Percentiles rank a stretch among this genome's conserved stretches.
phyloP scores from a whole-genome alignment of 1,140 invertebrate genomes.

The Dermatophagoides farinae region DNA sequence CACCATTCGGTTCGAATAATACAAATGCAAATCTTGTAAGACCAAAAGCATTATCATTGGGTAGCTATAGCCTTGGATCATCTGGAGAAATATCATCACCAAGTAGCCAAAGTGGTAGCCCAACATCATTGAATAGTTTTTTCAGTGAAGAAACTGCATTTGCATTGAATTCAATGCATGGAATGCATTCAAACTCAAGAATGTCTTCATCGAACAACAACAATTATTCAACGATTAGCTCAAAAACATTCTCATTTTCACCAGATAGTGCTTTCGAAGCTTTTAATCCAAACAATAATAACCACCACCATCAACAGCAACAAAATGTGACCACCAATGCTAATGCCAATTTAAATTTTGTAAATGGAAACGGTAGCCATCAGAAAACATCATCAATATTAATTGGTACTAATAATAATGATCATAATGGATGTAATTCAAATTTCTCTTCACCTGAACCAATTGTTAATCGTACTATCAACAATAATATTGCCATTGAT shows the following conservation, averaged over 20 bases:
- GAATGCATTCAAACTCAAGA: neutral
- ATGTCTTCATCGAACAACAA: neutral
- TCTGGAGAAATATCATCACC: slow-evolving; percentile 26
- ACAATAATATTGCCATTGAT: neutral
- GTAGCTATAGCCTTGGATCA: slow-evolving; percentile 20
- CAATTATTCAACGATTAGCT: neutral
- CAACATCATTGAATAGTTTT: slow-evolving; percentile 38
- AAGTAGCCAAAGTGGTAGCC: slow-evolving; percentile 43
- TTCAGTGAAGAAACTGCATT: slow-evolving; percentile 39
- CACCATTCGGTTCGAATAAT: neutral
- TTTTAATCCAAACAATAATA: neutral
- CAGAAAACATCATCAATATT: neutral
- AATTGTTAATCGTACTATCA: neutral
- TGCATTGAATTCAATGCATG: slow-evolving; percentile 15
- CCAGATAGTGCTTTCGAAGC: slow-evolving; percentile 7
- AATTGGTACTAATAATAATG: too few species aligned
- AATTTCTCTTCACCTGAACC: neutral
- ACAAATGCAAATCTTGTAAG: slow-evolving; percentile 6
- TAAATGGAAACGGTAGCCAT: neutral
- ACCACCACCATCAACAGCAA: neutral
- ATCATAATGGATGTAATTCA: too few species aligned
- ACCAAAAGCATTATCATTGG: slow-evolving; percentile 23
- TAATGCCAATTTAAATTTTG: neutral
- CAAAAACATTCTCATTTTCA: slow-evolving; percentile 10
- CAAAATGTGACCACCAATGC: neutral